These are phyloP conservation scores for Morpho helenor DNA, from an alignment of 2,888 invertebrate species.

Conservation along the genomic window DNA sequence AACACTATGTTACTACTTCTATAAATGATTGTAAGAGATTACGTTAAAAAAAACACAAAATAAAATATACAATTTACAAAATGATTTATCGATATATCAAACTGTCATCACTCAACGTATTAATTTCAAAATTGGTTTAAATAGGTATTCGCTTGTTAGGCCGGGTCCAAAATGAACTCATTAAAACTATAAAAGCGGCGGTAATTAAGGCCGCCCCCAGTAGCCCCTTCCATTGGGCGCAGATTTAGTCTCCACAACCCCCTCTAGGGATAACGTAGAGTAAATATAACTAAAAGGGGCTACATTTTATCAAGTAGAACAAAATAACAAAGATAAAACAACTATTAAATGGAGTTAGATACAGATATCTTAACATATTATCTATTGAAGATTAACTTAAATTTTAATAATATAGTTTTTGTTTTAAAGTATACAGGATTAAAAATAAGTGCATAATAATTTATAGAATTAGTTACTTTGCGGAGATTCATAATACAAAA, in stretches of 20 bases:
- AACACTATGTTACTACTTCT: no score
- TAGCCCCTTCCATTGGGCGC: conserved; percentile 34
- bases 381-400: no score
- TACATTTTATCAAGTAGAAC: neutral
- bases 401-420: no score
- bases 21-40: neutral
- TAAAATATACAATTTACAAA: no score
- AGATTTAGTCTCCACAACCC: conserved; percentile 44
- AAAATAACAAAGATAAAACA: no score
- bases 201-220: conserved; percentile 80
- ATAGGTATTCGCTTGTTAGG: conserved; percentile 80
- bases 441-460: no score
- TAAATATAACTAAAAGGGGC: conserved; percentile 33
- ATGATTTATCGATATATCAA: conserved; percentile 1
- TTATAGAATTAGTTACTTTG: no score
- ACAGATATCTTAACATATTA: no score
- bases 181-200: conserved; percentile 87
- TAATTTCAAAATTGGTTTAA: conserved; percentile 79
- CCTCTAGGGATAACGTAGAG: conserved; percentile 22
- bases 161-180: conserved; percentile 85
- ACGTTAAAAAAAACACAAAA: neutral
- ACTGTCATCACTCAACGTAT: conserved; percentile 55
- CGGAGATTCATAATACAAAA: no score
- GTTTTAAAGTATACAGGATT: no score
- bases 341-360: no score